Base-by-base conservation (phyloP, 2,113 vertebrate species). In the Phoxinus phoxinus region DNA sequence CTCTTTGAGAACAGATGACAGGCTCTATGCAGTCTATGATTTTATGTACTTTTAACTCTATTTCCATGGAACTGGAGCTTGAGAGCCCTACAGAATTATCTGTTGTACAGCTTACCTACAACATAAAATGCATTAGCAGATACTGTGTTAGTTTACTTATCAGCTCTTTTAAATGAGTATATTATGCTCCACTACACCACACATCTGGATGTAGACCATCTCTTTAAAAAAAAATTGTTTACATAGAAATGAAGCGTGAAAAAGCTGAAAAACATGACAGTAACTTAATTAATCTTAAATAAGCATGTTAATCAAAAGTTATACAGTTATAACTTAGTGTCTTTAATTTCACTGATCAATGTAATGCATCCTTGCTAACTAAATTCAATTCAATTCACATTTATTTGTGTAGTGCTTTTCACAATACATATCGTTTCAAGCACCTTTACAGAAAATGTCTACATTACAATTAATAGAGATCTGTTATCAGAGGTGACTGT, bases 1-100 rank as follows among this genome's bases (percentile, higher is more conserved):
- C 46, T 76, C 74, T 73, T 83, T 41, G 63, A 56, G 73, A 83
- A 17, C 51, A 71, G 48, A 71, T 61, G 82, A 86, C 81, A 73
- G 48, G 19, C 30, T 72, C 61, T 48, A 35, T 32, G 58, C 53
- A 82, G 25, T n/a, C 32, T 37, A 25, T 25, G 81, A 72, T 73
- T 58, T 35, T 2, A 72, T 83, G 30, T 32, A 69, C 63, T 80
- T 63, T 10, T 6, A 80, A 44, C 35, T 67, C 6, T 53, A 53
- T 51, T 76, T 76, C 48, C 19, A 30, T 48, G 25, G 25, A 81
- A 11, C 12, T 44, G 25, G 35, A 77, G 46, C 32, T 10, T 21
- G 25, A 76, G 25, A 77, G 25, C 48, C 7, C 10, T 21, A 27
- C 21, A 21, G 48, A 77, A 56, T 76, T 30, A 30, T 76, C 48